Percentiles rank a stretch among this genome's conserved stretches.
phyloP scores from a whole-genome alignment of 2,797 vertebrate species.

The Vipera latastei region DNA sequence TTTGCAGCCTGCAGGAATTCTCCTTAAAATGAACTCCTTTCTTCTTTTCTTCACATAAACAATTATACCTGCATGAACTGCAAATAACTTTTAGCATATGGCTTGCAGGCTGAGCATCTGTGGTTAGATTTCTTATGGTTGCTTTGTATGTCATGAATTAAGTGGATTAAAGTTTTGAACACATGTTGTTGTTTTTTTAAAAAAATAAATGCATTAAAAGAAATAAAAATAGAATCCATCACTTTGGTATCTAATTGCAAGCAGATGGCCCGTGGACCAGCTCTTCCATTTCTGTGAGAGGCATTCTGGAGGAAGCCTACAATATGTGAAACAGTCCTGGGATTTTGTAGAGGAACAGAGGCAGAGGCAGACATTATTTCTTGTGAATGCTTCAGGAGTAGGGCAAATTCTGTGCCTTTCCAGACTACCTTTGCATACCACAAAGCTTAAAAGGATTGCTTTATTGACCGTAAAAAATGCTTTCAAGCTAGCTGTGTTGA shows the following conservation, averaged over 20 bases:
- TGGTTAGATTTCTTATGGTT: background rate
- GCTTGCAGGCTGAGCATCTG: background rate
- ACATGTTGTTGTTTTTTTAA: background rate
- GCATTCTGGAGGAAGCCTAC: background rate
- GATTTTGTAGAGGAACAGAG: background rate
- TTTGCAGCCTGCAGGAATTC: constrained; percentile 10
- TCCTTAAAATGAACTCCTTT: constrained; percentile 23
- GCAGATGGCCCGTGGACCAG: background rate
- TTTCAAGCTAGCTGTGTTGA: background rate
- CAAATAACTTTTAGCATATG: background rate
- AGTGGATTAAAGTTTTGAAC: background rate
- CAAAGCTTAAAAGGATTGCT: background rate
- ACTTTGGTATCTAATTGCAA: background rate
- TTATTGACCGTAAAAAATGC: background rate
- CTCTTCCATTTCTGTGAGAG: background rate
- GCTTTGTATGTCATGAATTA: background rate
- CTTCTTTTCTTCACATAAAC: constrained; percentile 14
- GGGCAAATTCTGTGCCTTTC: background rate
- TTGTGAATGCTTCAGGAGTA: background rate
- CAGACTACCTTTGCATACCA: background rate
- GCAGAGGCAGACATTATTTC: background rate
- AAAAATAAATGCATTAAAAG: background rate
- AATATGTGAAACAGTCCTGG: background rate
- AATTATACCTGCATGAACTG: constrained; percentile 27
- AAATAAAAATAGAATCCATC: background rate